Evolutionary conservation across 2,113 vertebrate species (phyloP), one percentile per base, ranked within the genome.

Genomic region (Scolopax mira): DNA sequence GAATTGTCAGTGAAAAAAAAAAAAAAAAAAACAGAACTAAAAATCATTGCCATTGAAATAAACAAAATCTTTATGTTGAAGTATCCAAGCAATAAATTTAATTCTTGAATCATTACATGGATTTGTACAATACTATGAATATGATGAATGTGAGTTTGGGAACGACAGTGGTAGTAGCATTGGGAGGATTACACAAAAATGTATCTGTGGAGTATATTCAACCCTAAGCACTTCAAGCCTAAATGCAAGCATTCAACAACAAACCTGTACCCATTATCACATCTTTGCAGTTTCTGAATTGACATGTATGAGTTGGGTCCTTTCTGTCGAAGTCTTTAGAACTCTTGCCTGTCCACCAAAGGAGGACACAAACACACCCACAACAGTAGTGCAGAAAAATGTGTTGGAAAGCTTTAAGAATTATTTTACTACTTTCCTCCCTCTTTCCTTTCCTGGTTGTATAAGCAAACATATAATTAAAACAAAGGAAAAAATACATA

Each of bases 241-340:
- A 30, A 35, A 65, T 13, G 18, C 10, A 90, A 86, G 23, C 13
- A 28, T 18, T 69, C 18, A 69, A 11, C 13, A 60, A 12, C 23
- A 85, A 88, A 67, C 9, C 28, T 71, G 10, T 12, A 44, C 2
- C 12, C n/a, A 37, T 41, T n/a, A 39, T 23, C 25, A 57, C 1
- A 1, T 11, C 11, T 8, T 69, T 39, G 19, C 25, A 74, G 12
- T 23, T 88, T 58, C 6, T 54, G 18, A 64, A 64, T 24, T 33
- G n/a, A 18, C 7, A 18, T 0, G 0, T 74, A 9, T 28, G 33
- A 67, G 6, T 33, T 62, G 10, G 5, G 28, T 71, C 7, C 10
- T 79, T 66, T 79, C 33, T 71, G 7, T 69, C n/a, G 23, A 42
- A 51, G 8, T 27, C 31, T 61, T 13, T 48, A 60, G 17, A 83